Base-by-base conservation (phyloP, 2,113 vertebrate species). In the Tauraco erythrolophus region DNA sequence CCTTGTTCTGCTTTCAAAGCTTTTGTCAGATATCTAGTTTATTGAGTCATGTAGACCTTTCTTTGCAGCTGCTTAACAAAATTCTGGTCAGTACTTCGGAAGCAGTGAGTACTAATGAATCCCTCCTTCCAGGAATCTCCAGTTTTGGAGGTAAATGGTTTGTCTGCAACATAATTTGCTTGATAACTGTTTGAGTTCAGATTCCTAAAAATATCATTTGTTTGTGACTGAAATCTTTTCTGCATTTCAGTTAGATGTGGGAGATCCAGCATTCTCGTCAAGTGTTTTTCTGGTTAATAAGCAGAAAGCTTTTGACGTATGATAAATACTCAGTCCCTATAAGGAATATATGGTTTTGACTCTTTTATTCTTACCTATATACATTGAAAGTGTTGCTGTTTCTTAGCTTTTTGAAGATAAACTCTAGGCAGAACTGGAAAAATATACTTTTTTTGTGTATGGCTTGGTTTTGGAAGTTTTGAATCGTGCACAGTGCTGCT, bases 401-500 rank as follows among this genome's bases (percentile, higher is more conserved):
- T 72, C 35, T 30, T 51, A 50, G 27, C 22, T 79, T 48, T 58
- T 72, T 70, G 30, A 88, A 71, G 50, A 24, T 65, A 53, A 60
- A 35, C 30, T 51, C 48, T 35, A 12, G 23, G 25, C 33, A 72
- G 83, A 68, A 39, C 21, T 80, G 57, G 62, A 64, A 88, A 66
- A 62, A 7, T 12, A 11, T 54, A 16, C 6, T 33, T 33, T 48
- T 48, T 69, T 18, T 72, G 33, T 57, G 4, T 0, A 0, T 70
- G 31, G 8, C 48, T 54, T 8, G 11, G 10, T 60, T 88, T 85
- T 79, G 56, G 60, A 48, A 82, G 56, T 84, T 83, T 7, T 5
- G 64, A 33, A 14, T 43, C 43, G 53, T 80, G 30, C 15, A 2
- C 22, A 3, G 5, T 46, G 24, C 45, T 74, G 13, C 50, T 77